phyloP scores from a whole-genome alignment of 2,888 invertebrate genomes.

The Agrochola litura region DNA sequence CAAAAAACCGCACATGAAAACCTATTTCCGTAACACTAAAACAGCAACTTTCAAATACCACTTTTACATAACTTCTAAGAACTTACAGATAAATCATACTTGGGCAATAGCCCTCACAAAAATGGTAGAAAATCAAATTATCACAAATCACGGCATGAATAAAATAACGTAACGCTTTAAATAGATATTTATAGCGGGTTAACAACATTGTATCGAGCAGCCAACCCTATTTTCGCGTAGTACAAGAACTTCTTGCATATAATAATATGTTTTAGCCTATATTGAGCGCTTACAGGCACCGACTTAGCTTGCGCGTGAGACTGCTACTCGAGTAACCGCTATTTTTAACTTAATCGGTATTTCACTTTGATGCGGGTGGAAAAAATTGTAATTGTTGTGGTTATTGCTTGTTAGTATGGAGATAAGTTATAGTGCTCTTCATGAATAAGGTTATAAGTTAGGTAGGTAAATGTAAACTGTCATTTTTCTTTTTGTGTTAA shows the following conservation, averaged over 20 bases:
- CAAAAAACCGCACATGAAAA: constrained; percentile 4
- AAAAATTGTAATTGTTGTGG: neutral
- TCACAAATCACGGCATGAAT: constrained; percentile 25
- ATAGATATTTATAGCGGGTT: constrained; percentile 50
- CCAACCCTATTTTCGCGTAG: constrained; percentile 88
- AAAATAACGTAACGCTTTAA: constrained; percentile 43
- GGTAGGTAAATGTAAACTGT: neutral
- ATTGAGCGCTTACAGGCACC: constrained; percentile 86
- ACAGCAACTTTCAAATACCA: constrained; percentile 31
- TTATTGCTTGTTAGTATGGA: constrained; percentile 1
- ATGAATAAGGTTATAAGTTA: neutral
- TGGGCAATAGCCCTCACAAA: constrained; percentile 15
- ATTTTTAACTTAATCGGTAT: constrained; percentile 60
- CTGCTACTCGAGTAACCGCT: constrained; percentile 63
- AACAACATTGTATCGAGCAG: constrained; percentile 65
- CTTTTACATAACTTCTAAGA: constrained; percentile 31
- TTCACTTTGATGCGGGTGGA: constrained; percentile 35
- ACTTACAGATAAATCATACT: neutral
- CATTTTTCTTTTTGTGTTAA: neutral
- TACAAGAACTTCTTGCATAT: constrained; percentile 91
- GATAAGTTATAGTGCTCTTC: constrained; percentile 1
- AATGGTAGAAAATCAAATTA: constrained; percentile 45
- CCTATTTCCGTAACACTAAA: constrained; percentile 40
- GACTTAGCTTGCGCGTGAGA: constrained; percentile 71
- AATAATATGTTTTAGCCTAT: constrained; percentile 91